Evolutionary conservation across 2,888 invertebrate genomes (phyloP).

Genomic region (Cheilosia scutellata): DNA sequence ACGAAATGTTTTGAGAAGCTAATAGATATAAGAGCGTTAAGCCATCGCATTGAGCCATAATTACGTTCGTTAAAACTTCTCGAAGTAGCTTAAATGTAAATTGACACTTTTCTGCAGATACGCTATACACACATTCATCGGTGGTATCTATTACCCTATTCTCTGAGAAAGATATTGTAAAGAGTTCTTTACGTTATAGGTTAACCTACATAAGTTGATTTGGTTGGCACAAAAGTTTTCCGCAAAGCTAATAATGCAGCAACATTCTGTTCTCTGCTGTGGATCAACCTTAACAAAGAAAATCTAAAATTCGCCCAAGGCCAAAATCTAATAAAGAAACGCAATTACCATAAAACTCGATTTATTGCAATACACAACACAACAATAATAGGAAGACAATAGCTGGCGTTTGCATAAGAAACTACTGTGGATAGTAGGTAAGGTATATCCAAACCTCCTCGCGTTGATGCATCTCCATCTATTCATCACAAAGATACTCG

Average conservation of each 20-base stretch:
- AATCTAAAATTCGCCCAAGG: conserved; percentile 34
- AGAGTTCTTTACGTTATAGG: conserved; percentile 13
- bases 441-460: conserved; percentile 21
- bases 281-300: conserved; percentile 49
- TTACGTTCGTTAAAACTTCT: too few relatives aligned
- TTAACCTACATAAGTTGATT: conserved; percentile 55
- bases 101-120: too few relatives aligned
- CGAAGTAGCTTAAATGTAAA: too few relatives aligned
- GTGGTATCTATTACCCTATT: background rate
- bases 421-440: background rate
- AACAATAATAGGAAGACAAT: conserved; percentile 57
- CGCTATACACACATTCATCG: background rate
- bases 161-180: background rate
- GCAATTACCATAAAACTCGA: conserved; percentile 67
- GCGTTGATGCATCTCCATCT: conserved; percentile 7
- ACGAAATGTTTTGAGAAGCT: too few relatives aligned
- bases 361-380: conserved; percentile 62
- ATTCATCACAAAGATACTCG: conserved; percentile 31
- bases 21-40: too few relatives aligned
- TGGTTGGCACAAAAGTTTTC: conserved; percentile 31
- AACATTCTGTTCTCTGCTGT: conserved; percentile 16
- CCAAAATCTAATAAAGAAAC: conserved; percentile 56
- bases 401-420: conserved; percentile 16
- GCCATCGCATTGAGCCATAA: too few relatives aligned
- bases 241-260: conserved; percentile 23